These are phyloP conservation scores for Watsonalla cultraria DNA, from an alignment of 2,888 invertebrate species.

Conservation along the genomic window DNA sequence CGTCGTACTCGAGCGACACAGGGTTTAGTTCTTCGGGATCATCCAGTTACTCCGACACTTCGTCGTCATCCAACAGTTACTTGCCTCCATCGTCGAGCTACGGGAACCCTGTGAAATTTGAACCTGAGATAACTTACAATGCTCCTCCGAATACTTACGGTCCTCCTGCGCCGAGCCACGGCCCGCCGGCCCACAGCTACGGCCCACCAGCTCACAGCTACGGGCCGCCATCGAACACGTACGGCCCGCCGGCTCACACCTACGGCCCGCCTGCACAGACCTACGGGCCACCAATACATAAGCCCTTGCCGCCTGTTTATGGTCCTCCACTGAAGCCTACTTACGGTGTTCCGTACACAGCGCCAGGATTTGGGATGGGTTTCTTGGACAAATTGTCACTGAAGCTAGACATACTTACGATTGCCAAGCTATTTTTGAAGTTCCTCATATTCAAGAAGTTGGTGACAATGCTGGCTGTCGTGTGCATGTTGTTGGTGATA, in stretches of 20 bases:
- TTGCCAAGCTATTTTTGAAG: constrained; percentile 87
- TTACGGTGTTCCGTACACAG: constrained; percentile 78
- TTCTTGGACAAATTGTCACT: constrained; percentile 83
- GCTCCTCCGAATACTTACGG: constrained; percentile 50
- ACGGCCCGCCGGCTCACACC: constrained; percentile 56
- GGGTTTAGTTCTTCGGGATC: constrained; percentile 52
- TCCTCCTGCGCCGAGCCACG: constrained; percentile 47
- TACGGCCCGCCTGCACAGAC: constrained; percentile 64
- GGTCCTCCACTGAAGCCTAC: constrained; percentile 67
- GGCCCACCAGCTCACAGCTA: constrained; percentile 63
- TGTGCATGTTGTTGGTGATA: constrained; percentile 86
- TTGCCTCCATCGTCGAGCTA: constrained; percentile 51
- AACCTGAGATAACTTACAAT: constrained; percentile 19
- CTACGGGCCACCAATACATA: constrained; percentile 60
- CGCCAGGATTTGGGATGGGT: constrained; percentile 57
- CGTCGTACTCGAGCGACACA: constrained; percentile 49
- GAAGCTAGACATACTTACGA: constrained; percentile 84
- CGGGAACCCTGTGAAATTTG: constrained; percentile 46
- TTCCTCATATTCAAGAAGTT: constrained; percentile 89
- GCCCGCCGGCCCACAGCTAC: constrained; percentile 55
- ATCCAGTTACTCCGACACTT: constrained; percentile 33
- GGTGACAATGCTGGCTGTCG: constrained; percentile 87
- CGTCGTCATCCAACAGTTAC: constrained; percentile 47
- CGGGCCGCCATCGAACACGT: constrained; percentile 51
- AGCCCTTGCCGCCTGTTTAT: constrained; percentile 51